Percentiles rank a stretch among this genome's conserved stretches.
These are phyloP conservation scores for Dryoscopus gambensis DNA, from an alignment of 2,113 vertebrate genomes.

Conservation along the genomic window DNA sequence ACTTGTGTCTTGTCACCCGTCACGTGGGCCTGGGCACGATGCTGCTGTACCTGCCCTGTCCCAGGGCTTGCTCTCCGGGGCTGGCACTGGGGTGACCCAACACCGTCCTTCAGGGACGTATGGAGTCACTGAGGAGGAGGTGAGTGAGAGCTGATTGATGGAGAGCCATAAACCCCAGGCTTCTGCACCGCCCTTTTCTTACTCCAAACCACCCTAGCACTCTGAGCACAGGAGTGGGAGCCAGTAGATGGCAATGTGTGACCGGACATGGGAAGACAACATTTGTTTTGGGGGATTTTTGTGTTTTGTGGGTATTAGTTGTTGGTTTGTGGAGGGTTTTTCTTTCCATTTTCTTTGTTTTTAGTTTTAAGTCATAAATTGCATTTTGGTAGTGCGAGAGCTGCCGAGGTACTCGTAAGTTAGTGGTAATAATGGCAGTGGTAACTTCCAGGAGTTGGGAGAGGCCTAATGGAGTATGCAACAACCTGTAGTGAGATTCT, in stretches of 20 bases:
- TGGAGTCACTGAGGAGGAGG: neutral
- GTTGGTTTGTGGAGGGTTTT: no score
- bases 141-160: neutral
- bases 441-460: neutral
- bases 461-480: accelerated
- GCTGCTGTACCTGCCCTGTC: neutral
- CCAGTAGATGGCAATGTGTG: conserved; percentile 41
- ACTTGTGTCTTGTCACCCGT: accelerated
- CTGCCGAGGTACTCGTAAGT: neutral
- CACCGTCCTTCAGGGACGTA: accelerated
- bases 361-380: neutral
- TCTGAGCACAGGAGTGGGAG: neutral
- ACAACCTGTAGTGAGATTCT: neutral
- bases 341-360: neutral
- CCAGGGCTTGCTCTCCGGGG: neutral
- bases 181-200: neutral
- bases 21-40: accelerated
- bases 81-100: neutral
- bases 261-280: neutral
- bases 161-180: neutral
- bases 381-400: neutral
- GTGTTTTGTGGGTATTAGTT: neutral
- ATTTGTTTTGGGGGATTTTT: accelerated
- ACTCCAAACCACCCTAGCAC: neutral
- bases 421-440: neutral